Evolutionary conservation across 2,888 invertebrate genomes (phyloP).

Genomic region (Dimorphilus gyrociliatus): DNA sequence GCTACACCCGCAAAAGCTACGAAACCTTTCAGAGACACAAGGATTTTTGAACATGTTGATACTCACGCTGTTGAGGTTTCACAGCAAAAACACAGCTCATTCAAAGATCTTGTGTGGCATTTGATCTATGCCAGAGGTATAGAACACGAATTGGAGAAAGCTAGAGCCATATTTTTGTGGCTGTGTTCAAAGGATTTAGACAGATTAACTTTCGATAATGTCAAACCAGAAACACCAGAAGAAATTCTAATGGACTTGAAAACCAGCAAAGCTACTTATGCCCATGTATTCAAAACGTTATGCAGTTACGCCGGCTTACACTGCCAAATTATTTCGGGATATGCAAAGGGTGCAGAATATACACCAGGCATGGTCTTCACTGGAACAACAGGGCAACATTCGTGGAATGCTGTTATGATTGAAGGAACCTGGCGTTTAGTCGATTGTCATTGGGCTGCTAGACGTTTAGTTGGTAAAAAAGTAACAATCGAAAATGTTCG

Average conservation of each 20-base stretch:
- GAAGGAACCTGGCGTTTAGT: slow-evolving; percentile 36
- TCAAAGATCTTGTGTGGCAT: slow-evolving; percentile 37
- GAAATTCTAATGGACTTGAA: slow-evolving; percentile 36
- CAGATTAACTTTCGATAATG: slow-evolving; percentile 32
- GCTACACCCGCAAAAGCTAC: slow-evolving; percentile 19
- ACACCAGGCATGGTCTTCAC: slow-evolving; percentile 35
- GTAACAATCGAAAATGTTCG: slow-evolving; percentile 29
- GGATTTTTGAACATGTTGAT: slow-evolving; percentile 32
- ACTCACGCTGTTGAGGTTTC: slow-evolving; percentile 37
- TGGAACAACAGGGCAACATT: slow-evolving; percentile 34
- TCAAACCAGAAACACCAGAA: slow-evolving; percentile 32
- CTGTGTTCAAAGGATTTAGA: slow-evolving; percentile 36
- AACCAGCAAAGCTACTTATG: slow-evolving; percentile 35
- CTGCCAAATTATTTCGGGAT: slow-evolving; percentile 36
- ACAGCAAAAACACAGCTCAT: slow-evolving; percentile 32
- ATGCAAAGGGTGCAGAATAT: slow-evolving; percentile 38
- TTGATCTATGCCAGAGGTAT: slow-evolving; percentile 36
- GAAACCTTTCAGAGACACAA: slow-evolving; percentile 28
- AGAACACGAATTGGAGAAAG: slow-evolving; percentile 37
- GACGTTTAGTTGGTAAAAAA: slow-evolving; percentile 36
- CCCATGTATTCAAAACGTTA: slow-evolving; percentile 36
- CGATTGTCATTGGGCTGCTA: slow-evolving; percentile 37
- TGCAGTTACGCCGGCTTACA: slow-evolving; percentile 38
- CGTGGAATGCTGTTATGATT: slow-evolving; percentile 37
- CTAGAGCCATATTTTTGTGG: slow-evolving; percentile 38